Conservation (phyloP, 2,888 invertebrate species). For the Lucinisca nassula region DNA sequence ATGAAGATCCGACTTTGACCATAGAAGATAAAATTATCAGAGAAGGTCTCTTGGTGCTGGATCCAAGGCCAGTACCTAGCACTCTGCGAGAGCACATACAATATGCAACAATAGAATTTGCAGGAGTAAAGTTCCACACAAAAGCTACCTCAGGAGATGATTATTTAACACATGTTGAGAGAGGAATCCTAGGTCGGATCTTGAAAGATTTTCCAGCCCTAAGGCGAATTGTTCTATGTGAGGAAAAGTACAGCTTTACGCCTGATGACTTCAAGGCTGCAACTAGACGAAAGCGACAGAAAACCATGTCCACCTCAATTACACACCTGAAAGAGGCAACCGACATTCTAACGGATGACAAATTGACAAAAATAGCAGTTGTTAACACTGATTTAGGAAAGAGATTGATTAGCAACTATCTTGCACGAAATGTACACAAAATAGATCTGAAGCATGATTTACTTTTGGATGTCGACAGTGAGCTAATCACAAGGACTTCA, state of each 20-base stretch:
- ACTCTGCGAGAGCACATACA: neutral
- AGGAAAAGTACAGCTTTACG: constrained; percentile 42
- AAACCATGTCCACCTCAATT: neutral
- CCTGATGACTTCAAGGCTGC: constrained; percentile 43
- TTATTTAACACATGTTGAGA: constrained; percentile 25
- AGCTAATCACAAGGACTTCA: neutral
- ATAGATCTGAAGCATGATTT: constrained; percentile 8
- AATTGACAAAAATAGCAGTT: constrained; percentile 27
- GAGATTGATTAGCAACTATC: constrained; percentile 51
- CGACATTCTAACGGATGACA: constrained; percentile 18
- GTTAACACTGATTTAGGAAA: constrained; percentile 29
- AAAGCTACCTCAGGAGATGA: constrained; percentile 45
- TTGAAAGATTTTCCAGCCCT: constrained; percentile 11
- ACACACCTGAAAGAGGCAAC: constrained; percentile 26
- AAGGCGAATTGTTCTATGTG: constrained; percentile 28
- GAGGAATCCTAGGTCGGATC: neutral
- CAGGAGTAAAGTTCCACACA: constrained; percentile 47
- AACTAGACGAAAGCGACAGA: constrained; percentile 27
- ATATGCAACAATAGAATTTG: constrained; percentile 29
- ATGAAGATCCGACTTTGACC: neutral
- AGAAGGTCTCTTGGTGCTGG: neutral
- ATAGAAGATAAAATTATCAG: neutral
- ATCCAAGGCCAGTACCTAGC: neutral
- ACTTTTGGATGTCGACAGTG: constrained; percentile 22
- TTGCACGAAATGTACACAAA: constrained; percentile 23